A percentile compares a stretch with the other conserved stretches of the same genome.
Evolutionary conservation across 2,888 invertebrate genomes (phyloP).

Genomic region (Odontocolon sp.): DNA sequence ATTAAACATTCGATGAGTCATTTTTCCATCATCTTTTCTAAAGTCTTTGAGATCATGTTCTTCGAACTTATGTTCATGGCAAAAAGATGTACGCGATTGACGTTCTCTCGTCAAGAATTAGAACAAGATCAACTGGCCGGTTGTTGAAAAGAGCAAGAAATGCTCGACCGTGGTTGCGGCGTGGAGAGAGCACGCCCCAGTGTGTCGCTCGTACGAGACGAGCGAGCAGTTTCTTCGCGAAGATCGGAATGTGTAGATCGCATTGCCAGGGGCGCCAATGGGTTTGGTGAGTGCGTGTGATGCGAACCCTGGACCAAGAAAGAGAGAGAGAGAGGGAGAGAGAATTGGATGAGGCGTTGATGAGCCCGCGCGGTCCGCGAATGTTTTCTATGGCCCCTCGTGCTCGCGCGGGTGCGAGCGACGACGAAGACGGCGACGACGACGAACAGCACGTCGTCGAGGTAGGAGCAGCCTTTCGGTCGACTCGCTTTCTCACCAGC

Average conservation of each 20-base stretch:
- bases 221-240: conserved; percentile 61
- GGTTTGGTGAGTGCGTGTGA: conserved; percentile 64
- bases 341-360: conserved; percentile 75
- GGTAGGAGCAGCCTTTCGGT: conserved; percentile 38
- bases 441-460: conserved; percentile 36
- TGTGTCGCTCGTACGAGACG: conserved; percentile 49
- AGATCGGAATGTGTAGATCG: conserved; percentile 78
- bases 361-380: conserved; percentile 75
- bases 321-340: not conserved
- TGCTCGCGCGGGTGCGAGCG: conserved; percentile 39
- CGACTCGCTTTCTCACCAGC: conserved; percentile 72
- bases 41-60: too few relatives aligned
- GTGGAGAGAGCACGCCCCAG: conserved; percentile 50
- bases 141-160: conserved; percentile 23
- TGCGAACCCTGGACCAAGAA: conserved; percentile 29
- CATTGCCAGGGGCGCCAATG: conserved; percentile 78
- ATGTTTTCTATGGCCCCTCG: conserved; percentile 74
- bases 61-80: too few relatives aligned
- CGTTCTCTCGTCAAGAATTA: not conserved
- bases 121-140: not conserved
- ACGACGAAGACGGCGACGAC: conserved; percentile 23
- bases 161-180: conserved; percentile 33
- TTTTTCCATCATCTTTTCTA: too few relatives aligned
- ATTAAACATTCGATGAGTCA: too few relatives aligned
- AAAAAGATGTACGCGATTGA: too few relatives aligned